Evolutionary conservation across 35 echinoderm and acorn worm genomes (phyloP).

Genomic region (Apostichopus japonicus): DNA sequence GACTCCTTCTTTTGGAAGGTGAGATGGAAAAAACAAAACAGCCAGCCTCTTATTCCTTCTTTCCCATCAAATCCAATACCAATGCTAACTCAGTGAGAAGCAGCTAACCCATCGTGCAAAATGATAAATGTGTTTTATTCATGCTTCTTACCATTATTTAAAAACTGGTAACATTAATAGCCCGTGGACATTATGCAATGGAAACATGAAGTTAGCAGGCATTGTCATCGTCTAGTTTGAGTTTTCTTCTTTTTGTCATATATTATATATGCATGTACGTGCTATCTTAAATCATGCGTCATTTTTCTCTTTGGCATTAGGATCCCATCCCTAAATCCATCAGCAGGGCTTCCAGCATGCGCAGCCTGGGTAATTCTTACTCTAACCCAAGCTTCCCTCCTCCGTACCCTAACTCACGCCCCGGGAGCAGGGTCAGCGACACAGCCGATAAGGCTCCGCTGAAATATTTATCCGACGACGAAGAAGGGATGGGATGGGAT

Average conservation of each 20-base stretch:
- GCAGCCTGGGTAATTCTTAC: conserved; percentile 81
- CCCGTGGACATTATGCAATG: too few species aligned
- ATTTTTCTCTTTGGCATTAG: not conserved
- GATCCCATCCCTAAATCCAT: conserved; percentile 90
- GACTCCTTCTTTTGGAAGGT: conserved; percentile 43
- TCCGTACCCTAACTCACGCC: conserved; percentile 54
- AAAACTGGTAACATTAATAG: too few species aligned
- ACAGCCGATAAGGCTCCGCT: conserved; percentile 75
- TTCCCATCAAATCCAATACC: not conserved
- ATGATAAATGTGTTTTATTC: too few species aligned
- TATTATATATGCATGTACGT: too few species aligned
- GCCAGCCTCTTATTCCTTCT: not conserved
- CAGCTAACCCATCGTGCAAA: not conserved
- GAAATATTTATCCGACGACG: conserved; percentile 82
- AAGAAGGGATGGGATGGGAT: conserved; percentile 55
- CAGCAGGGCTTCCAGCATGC: conserved; percentile 83
- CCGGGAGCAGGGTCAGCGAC: conserved; percentile 66
- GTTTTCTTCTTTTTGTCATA: too few species aligned
- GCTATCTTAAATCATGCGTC: too few species aligned
- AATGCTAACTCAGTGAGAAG: not conserved
- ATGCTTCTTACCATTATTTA: too few species aligned
- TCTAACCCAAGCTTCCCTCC: conserved; percentile 73
- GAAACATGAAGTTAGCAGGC: too few species aligned
- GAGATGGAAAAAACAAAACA: not conserved
- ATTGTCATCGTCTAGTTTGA: too few species aligned